These are phyloP conservation scores for Eurois occulta DNA, from an alignment of 2,888 invertebrate genomes.

Conservation along the genomic window DNA sequence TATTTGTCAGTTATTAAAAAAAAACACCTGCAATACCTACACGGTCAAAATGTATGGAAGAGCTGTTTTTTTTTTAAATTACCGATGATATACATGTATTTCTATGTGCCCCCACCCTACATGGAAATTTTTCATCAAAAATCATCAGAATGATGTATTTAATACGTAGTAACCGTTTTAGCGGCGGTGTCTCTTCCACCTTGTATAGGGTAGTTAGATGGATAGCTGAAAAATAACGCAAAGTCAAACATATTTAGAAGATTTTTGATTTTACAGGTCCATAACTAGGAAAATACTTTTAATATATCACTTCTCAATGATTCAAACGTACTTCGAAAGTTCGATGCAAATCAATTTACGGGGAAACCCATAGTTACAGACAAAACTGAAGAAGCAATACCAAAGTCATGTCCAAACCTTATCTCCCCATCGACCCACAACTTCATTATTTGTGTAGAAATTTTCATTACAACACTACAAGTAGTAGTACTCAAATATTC, in stretches of 20 bases:
- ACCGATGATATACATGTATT: no score
- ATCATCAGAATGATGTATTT: no score
- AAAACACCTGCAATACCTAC: no score
- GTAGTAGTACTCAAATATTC: slow-evolving; percentile 73
- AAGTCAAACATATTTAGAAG: not conserved
- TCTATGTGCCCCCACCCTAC: no score
- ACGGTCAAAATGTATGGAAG: no score
- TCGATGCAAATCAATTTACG: not conserved
- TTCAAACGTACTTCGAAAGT: not conserved
- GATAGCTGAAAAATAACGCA: not conserved
- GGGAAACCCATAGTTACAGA: not conserved
- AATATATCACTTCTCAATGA: not conserved
- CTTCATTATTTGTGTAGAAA: slow-evolving; percentile 79
- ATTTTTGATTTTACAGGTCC: not conserved
- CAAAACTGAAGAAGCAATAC: slow-evolving; percentile 41
- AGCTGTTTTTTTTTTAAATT: no score
- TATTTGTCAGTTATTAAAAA: no score
- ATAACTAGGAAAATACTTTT: not conserved
- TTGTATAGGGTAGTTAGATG: no score
- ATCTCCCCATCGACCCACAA: slow-evolving; percentile 59
- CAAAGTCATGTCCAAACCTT: slow-evolving; percentile 33
- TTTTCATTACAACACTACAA: slow-evolving; percentile 79
- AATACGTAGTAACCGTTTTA: no score
- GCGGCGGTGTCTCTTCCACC: no score
- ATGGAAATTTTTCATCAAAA: no score